Evolutionary conservation across 2,888 invertebrate genomes (phyloP), one percentile per base, ranked within the genome.

Genomic region (Dicyrtomina minuta): DNA sequence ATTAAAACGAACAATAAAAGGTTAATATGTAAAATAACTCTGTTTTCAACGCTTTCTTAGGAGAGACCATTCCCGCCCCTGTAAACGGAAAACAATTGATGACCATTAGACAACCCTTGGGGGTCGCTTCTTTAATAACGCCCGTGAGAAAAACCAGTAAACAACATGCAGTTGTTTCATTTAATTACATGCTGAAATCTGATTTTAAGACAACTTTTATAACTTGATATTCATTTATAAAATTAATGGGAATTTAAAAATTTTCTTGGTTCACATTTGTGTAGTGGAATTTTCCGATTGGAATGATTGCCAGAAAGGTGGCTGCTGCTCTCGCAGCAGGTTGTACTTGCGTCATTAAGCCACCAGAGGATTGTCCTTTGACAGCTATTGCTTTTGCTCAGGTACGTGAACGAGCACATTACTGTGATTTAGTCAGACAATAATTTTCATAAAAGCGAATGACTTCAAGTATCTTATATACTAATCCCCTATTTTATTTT

Each of bases 271-370:
- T n/a, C n/a, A n/a, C n/a, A n/a, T n/a, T n/a, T n/a, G n/a, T 55
- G 2, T 72, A 81, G 80, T 93, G 92, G 92, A 93, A 93, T 80
- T 93, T 93, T 80, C 99, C 99, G 0, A 88, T 90, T 82, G 98
- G 97, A 0, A 99, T 99, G 99, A 93, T 99, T 66, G 93, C 97
- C 0, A 85, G 99, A 60, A 99, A 99, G 84, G 94, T 93, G 1
- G 92, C 89, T 22, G 96, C 98, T 6, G 92, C 97, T 20, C 82
- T 99, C 76, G 95, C 97, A 43, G 93, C 92, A 13, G 97, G 98
- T 0, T 99, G 97, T 79, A 96, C 97, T 0, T 90, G 93, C 81
- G 90, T 97, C 0, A 86, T 93, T 2, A 92, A 91, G 83, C 99
- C 99, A 2, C 91, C 98, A 0, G 96, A 97, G 83, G 98, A 99